A percentile compares a stretch with the other conserved stretches of the same genome.
Evolutionary conservation across 2,888 invertebrate species (phyloP).

Genomic region (Lamellibrachia columna): DNA sequence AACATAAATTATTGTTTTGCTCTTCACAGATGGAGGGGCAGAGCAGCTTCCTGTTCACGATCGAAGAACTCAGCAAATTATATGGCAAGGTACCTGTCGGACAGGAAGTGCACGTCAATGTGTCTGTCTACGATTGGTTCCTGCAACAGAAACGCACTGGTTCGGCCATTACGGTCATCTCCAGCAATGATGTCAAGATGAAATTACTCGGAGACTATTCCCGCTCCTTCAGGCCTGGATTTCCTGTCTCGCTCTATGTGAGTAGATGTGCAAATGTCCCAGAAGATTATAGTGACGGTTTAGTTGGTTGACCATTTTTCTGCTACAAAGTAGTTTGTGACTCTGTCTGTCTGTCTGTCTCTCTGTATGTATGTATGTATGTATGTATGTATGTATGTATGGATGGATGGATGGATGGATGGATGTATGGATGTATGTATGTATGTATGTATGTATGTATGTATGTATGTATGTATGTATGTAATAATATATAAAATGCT

Average conservation of each 20-base stretch:
- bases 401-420: too few species aligned
- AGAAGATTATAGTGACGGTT: too few species aligned
- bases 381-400: too few species aligned
- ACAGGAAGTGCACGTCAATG: conserved; percentile 61
- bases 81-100: conserved; percentile 31
- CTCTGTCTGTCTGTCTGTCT: too few species aligned
- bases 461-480: too few species aligned
- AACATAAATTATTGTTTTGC: background rate
- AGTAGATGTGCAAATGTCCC: background rate
- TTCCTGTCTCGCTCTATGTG: conserved; percentile 20
- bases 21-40: conserved; percentile 71
- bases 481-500: too few species aligned
- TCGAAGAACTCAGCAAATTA: conserved; percentile 75
- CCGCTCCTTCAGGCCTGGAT: conserved; percentile 91
- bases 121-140: conserved; percentile 63
- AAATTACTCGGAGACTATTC: conserved; percentile 89
- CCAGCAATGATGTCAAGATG: conserved; percentile 84
- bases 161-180: conserved; percentile 85
- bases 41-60: conserved; percentile 86
- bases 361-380: too few species aligned
- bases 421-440: too few species aligned
- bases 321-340: background rate
- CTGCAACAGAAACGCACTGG: conserved; percentile 70
- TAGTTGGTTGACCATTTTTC: too few species aligned
- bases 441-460: too few species aligned